Evolutionary conservation across 2,888 invertebrate species (phyloP).

Genomic region (Frankliniella intonsa): DNA sequence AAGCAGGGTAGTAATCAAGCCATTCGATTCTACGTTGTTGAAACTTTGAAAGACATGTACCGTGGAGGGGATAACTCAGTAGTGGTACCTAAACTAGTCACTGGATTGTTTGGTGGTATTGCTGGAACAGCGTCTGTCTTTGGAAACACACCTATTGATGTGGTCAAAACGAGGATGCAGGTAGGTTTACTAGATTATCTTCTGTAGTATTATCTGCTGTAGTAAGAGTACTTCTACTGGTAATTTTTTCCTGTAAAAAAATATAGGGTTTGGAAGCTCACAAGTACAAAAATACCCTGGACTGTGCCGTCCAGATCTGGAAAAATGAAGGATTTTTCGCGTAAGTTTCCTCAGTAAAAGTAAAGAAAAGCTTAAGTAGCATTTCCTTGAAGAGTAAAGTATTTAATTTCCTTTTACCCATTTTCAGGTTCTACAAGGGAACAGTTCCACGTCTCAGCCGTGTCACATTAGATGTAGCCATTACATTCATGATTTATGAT

Average conservation of each 20-base stretch:
- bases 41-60: conserved; percentile 88
- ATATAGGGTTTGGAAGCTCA: conserved; percentile 78
- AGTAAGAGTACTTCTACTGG: too few relatives aligned
- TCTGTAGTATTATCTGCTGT: too few relatives aligned
- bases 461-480: conserved; percentile 96
- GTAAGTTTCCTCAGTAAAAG: conserved; percentile 46
- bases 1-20: conserved; percentile 99
- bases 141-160: conserved; percentile 98
- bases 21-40: conserved; percentile 96
- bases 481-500: conserved; percentile 99
- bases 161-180: conserved; percentile 99
- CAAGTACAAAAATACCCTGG: conserved; percentile 90
- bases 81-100: conserved; percentile 79
- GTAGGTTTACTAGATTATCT: conserved; percentile 37
- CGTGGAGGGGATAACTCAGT: conserved; percentile 80
- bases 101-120: conserved; percentile 86
- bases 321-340: conserved; percentile 88
- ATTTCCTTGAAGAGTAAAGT: too few relatives aligned
- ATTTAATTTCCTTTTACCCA: background rate
- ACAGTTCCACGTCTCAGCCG: conserved; percentile 92
- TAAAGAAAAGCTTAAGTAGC: too few relatives aligned
- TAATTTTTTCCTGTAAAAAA: too few relatives aligned
- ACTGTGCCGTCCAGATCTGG: conserved; percentile 89
- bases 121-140: conserved; percentile 97
- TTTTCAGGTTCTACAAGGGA: conserved; percentile 88